A percentile compares a stretch with the other conserved stretches of the same genome.
Conservation (phyloP, 2,888 invertebrate genomes). For the Antheraea yamamai region DNA sequence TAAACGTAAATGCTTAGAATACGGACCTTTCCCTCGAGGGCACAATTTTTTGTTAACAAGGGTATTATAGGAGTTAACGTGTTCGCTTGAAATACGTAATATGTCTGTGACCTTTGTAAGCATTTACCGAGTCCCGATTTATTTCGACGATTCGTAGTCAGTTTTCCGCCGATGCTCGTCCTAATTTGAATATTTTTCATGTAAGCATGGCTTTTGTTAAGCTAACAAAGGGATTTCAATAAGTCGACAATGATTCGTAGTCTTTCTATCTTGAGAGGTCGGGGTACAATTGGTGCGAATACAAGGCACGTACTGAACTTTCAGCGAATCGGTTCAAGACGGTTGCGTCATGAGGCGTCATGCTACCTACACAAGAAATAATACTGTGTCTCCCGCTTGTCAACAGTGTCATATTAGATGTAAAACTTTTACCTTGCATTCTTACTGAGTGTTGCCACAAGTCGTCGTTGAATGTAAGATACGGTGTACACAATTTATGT, state of each 20-base stretch:
- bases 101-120: conserved; percentile 48
- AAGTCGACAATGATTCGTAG: conserved; percentile 35
- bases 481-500: background rate
- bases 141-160: conserved; percentile 30
- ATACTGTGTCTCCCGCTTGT: conserved; percentile 31
- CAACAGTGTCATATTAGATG: conserved; percentile 34
- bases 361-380: conserved; percentile 32
- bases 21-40: conserved; percentile 37
- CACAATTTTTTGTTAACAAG: conserved; percentile 52
- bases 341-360: conserved; percentile 39
- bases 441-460: background rate
- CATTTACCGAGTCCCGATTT: conserved; percentile 39
- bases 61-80: conserved; percentile 48
- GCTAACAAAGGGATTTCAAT: conserved; percentile 47
- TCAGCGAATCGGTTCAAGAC: conserved; percentile 36
- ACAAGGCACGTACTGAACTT: conserved; percentile 54
- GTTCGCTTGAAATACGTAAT: conserved; percentile 40
- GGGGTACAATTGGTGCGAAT: conserved; percentile 31
- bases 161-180: conserved; percentile 31
- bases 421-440: conserved; percentile 12
- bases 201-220: conserved; percentile 40
- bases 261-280: conserved; percentile 27
- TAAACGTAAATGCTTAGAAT: conserved; percentile 45
- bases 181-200: conserved; percentile 44
- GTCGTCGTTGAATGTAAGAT: background rate